A percentile compares a stretch with the other conserved stretches of the same genome.
phyloP scores from a whole-genome alignment of 53 echinoderm and acorn worm genomes.

The Actinopyga echinites region DNA sequence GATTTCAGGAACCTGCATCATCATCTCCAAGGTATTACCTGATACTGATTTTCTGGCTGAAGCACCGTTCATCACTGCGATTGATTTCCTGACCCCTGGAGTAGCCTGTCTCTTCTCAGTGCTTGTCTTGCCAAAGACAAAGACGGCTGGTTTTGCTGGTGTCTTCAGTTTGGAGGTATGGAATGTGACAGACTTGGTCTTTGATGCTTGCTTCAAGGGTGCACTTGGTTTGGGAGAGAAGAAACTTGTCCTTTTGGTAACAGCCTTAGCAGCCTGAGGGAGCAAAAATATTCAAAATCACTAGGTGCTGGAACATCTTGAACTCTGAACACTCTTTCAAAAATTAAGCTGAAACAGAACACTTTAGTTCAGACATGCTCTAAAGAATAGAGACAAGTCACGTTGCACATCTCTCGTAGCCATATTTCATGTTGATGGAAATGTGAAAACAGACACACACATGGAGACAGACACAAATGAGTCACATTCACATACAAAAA shows the following conservation, averaged over 20 bases:
- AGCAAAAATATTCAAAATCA: background rate
- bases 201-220: background rate
- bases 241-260: conserved; percentile 41
- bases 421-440: too few species aligned
- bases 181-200: conserved; percentile 70
- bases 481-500: too few species aligned
- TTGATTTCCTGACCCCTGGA: conserved; percentile 68
- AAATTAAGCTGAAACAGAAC: too few species aligned
- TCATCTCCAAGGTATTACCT: too few species aligned
- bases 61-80: conserved; percentile 57
- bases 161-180: conserved; percentile 83
- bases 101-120: conserved; percentile 61
- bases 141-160: conserved; percentile 49
- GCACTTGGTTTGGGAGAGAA: conserved; percentile 40
- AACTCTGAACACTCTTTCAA: too few species aligned
- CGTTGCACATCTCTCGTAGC: too few species aligned
- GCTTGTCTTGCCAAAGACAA: conserved; percentile 1
- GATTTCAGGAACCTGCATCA: too few species aligned
- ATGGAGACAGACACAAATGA: too few species aligned
- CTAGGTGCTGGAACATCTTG: too few species aligned
- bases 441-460: too few species aligned
- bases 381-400: too few species aligned
- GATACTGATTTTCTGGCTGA: conserved; percentile 46
- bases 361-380: too few species aligned
- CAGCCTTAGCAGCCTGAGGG: background rate